Conservation (phyloP, 2,113 vertebrate genomes). For the Atherinomorus stipes region DNA sequence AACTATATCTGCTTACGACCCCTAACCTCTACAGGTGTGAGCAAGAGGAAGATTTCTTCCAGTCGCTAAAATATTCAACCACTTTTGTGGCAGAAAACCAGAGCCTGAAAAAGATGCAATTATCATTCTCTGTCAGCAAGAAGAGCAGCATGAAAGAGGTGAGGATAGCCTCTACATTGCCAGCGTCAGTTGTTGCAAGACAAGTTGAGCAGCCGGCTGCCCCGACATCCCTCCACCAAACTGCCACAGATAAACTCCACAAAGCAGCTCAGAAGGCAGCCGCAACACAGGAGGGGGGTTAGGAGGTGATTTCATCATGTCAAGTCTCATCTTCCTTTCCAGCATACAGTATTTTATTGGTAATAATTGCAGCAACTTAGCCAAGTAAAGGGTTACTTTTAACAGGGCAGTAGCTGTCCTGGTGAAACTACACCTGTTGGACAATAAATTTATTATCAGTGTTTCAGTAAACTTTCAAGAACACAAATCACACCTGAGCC, state of each 20-base stretch:
- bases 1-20: slow-evolving; percentile 26
- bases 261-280: slow-evolving; percentile 30
- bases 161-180: slow-evolving; percentile 27
- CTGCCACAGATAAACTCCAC: slow-evolving; percentile 52
- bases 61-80: not conserved
- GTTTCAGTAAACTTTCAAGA: no score
- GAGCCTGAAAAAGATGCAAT: not conserved
- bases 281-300: not conserved
- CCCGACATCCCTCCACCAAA: slow-evolving; percentile 34
- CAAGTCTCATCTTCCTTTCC: not conserved
- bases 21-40: slow-evolving; percentile 2
- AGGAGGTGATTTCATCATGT: slow-evolving; percentile 18
- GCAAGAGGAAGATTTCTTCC: not conserved
- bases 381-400: not conserved
- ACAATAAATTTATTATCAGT: not conserved
- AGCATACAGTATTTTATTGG: not conserved
- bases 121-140: slow-evolving; percentile 25
- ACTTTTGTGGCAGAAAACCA: not conserved
- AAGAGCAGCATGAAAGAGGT: not conserved
- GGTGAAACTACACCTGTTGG: not conserved
- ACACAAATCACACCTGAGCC: no score
- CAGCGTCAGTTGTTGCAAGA: slow-evolving; percentile 25
- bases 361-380: slow-evolving; percentile 6
- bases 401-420: no score
- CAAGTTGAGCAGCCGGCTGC: slow-evolving; percentile 19